Evolutionary conservation across 1,140 invertebrate species (phyloP), one percentile per base, ranked within the genome.

Genomic region (Camponotus pennsylvanicus): DNA sequence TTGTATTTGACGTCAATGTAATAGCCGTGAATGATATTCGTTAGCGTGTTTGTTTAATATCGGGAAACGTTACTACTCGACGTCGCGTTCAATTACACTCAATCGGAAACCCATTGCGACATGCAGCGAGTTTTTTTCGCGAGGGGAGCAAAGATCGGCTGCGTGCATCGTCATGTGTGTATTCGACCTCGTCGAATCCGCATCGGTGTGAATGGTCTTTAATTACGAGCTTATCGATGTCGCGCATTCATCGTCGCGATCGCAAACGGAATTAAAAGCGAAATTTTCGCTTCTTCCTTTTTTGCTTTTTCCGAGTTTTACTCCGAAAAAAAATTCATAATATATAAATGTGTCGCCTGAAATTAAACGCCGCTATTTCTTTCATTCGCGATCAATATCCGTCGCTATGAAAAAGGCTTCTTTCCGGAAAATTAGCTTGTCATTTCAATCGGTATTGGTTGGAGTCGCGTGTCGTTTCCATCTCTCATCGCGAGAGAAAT

Each of bases 41-140:
- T 73, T 83, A 49, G 55, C 18, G 69, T 49, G 79, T 75, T 83
- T 75, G 79, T 75, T 80, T 83, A 83, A 83, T 83, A 83, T 61
- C 69, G 69, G 69, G 69, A 49, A 73, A 83, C 55, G 79, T 70
- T 40, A 75, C 40, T 57, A 37, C 34, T 73, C 79, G 55, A 59
- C n/a, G 59, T 75, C 69, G 34, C 78, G n/a, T 70, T 80, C 78
- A 83, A 83, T 82, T 82, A 82, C 37, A 73, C 37, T 73, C 79
- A 27, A 82, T 75, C 55, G 79, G 79, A 83, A 83, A 83, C 13
- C 79, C 11, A 83, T 83, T 70, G 79, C 66, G 42, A 63, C 45
- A 21, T 49, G 78, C 45, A 55, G 49, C 42, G 64, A 76, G 18
- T 77, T 70, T 76, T 77, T 76, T 88, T 80, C 13, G 79, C 32